Percentiles rank a stretch among this genome's conserved stretches.
Conservation (phyloP, 1,140 invertebrate species). For the Thaumetopoea pityocampa region DNA sequence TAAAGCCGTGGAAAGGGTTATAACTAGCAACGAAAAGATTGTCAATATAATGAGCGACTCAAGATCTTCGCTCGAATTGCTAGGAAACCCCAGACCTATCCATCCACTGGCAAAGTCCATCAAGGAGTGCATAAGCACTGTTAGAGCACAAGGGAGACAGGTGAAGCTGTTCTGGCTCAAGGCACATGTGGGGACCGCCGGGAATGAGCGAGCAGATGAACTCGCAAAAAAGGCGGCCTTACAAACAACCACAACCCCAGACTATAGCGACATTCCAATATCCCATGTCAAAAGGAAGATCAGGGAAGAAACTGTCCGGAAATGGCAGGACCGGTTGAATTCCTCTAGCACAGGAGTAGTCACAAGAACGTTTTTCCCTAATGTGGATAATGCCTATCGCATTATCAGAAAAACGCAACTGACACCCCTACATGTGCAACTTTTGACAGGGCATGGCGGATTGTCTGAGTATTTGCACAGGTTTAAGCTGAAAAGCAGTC, state of each 20-base stretch:
- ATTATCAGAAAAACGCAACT: no score
- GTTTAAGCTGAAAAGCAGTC: no score
- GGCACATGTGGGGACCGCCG: conserved; percentile 15
- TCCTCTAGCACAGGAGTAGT: no score
- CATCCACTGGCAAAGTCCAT: conserved; percentile 11
- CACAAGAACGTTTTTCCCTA: no score
- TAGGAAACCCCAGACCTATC: no score
- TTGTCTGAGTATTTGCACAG: no score
- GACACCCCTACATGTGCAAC: no score
- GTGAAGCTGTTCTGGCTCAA: conserved; percentile 26
- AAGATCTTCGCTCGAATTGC: conserved; percentile 22
- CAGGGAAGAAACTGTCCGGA: no score
- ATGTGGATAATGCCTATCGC: no score
- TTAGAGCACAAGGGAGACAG: background rate
- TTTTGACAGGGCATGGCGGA: conserved; percentile 4
- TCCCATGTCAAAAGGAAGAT: no score
- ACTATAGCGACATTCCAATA: no score
- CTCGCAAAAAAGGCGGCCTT: conserved; percentile 23
- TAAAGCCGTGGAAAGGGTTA: conserved; percentile 3
- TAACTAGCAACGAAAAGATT: background rate
- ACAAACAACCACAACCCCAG: background rate
- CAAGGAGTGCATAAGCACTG: conserved; percentile 1
- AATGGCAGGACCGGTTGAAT: no score
- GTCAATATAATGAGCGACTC: conserved; percentile 20
- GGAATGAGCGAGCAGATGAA: conserved; percentile 27